Evolutionary conservation across 53 echinoderm and acorn worm genomes (phyloP), one percentile per base, ranked within the genome.

Genomic region (Patiria pectinifera): DNA sequence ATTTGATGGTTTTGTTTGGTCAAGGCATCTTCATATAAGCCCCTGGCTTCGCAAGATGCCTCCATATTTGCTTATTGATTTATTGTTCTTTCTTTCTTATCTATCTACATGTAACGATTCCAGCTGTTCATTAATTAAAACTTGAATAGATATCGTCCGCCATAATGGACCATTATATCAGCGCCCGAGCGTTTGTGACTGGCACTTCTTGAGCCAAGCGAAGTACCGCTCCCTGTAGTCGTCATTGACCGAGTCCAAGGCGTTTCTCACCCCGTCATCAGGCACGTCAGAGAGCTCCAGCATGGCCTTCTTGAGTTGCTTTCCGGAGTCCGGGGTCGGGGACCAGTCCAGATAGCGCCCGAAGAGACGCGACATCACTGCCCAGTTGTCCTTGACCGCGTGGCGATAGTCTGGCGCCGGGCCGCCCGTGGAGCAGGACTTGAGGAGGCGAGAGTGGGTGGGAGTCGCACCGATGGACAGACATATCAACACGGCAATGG

Each of bases 301-400:
- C 80, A 79, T 12, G 47, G 80, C 80, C 46, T 79, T 79, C 80
- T 79, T 79, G 9, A 79, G 80, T 45, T 76, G 77, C 44, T 24
- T 76, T 11, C 77, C 77, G 77, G 77, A 76, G 25, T 76, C 25
- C 26, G 26, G 77, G 77, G 77, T 76, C 69, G 69, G 69, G 69
- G 69, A 69, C 69, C 69, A 69, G 69, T 74, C 74, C 74, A 74
- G 24, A 21, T 74, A 74, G 18, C 74, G 74, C 22, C 74, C 74
- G 74, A 74, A 74, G 14, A 74, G 74, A 74, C 74, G 14, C 18
- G 74, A 74, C 74, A 74, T 24, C 74, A 23, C 24, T 2, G 74
- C 24, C 74, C 74, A 74, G 74, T 74, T 74, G 24, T 74, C 24
- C 74, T n/a, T 74, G 24, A 74, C 74, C 74, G 74, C 19, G 74